Evolutionary conservation across 2,888 invertebrate species (phyloP).

Genomic region (Agrotis clavis): DNA sequence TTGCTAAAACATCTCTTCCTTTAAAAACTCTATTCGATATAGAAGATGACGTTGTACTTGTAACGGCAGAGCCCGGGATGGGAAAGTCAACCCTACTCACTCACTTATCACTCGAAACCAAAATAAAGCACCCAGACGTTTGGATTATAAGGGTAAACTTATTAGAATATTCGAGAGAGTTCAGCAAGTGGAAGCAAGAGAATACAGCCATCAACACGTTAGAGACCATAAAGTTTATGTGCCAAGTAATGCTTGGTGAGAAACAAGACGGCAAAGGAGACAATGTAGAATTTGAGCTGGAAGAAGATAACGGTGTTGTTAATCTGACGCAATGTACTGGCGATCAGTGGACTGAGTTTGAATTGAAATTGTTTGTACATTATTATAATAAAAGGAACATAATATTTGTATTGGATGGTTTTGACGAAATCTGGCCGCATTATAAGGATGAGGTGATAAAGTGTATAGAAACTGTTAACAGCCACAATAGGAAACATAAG

Average conservation of each 20-base stretch:
- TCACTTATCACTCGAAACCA: too few species aligned
- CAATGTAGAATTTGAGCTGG: conserved; percentile 4
- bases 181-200: too few species aligned
- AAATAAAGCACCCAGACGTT: too few species aligned
- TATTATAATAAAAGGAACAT: conserved; percentile 33
- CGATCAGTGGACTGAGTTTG: conserved; percentile 21
- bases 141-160: too few species aligned
- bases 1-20: too few species aligned
- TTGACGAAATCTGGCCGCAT: conserved; percentile 62
- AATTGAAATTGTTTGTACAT: conserved; percentile 49
- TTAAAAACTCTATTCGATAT: too few species aligned
- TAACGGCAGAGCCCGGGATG: too few species aligned
- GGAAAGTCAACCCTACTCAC: too few species aligned
- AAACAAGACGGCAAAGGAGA: conserved; percentile 6
- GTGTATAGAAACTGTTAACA: conserved; percentile 22
- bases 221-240: too few species aligned
- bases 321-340: conserved; percentile 15
- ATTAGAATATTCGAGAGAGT: too few species aligned
- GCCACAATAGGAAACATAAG: conserved; percentile 16
- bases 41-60: too few species aligned
- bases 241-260: background rate
- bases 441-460: conserved; percentile 43
- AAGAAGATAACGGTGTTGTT: conserved; percentile 12
- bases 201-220: too few species aligned
- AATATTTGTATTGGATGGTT: conserved; percentile 59